A percentile compares a stretch with the other conserved stretches of the same genome.
Conservation (phyloP, 2,888 invertebrate species). For the Parascotia fuliginaria region DNA sequence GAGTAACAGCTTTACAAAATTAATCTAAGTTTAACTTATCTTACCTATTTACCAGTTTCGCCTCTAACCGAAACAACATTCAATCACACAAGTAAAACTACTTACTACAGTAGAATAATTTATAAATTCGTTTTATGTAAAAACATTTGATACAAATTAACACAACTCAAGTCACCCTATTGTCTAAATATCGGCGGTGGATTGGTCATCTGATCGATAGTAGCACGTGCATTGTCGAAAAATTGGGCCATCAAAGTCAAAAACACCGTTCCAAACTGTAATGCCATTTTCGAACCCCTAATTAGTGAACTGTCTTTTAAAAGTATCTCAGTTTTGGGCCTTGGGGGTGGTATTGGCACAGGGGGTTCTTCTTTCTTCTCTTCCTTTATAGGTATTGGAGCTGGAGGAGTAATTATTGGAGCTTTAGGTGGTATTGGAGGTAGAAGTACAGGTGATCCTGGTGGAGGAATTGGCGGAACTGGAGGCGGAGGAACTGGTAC, state of each 20-base stretch:
- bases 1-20: no score
- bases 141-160: no score
- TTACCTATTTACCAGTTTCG: no score
- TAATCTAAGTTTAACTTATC: no score
- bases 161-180: not conserved
- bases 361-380: conserved; percentile 2
- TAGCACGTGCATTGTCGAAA: conserved; percentile 57
- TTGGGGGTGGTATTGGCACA: conserved; percentile 6
- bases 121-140: no score
- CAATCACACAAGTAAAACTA: no score
- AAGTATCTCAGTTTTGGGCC: conserved; percentile 17
- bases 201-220: conserved; percentile 54
- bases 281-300: conserved; percentile 57
- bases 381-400: not conserved
- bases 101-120: no score
- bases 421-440: not conserved
- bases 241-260: conserved; percentile 65
- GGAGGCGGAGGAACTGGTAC: not conserved
- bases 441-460: not conserved
- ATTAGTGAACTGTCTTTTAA: conserved; percentile 29
- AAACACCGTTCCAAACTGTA: conserved; percentile 68
- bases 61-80: no score
- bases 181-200: conserved; percentile 32
- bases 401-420: not conserved
- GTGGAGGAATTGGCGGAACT: not conserved